Percentiles rank a stretch among this genome's conserved stretches.
phyloP scores from a whole-genome alignment of 1,140 invertebrate genomes.

The Plutomurus gul region DNA sequence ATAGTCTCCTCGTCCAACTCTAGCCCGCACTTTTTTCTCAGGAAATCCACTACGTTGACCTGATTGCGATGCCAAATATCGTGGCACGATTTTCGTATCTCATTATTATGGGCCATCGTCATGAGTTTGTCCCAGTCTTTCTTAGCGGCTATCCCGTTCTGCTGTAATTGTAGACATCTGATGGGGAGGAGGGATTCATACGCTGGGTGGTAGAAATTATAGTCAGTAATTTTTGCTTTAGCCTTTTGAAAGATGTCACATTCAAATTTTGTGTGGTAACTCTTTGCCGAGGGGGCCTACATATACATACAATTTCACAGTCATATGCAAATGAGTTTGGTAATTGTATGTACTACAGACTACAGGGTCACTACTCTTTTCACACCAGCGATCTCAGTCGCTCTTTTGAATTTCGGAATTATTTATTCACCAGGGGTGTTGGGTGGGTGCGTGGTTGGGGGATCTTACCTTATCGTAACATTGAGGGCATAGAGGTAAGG shows the following conservation, averaged over 20 bases:
- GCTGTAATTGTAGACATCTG: neutral
- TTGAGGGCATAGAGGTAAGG: constrained; percentile 72
- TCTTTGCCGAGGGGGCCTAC: neutral
- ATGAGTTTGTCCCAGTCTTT: constrained; percentile 67
- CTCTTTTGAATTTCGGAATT: no score
- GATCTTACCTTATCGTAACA: constrained; percentile 62
- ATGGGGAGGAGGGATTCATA: constrained; percentile 20
- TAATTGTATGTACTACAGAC: neutral
- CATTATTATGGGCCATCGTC: constrained; percentile 67
- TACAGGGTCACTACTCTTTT: neutral
- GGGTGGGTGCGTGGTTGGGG: no score
- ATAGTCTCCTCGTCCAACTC: constrained; percentile 65
- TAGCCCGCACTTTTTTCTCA: constrained; percentile 63
- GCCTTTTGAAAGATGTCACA: neutral
- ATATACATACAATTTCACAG: neutral
- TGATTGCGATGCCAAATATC: constrained; percentile 64
- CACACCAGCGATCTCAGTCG: no score
- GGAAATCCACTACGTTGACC: constrained; percentile 64
- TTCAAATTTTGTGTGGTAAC: neutral
- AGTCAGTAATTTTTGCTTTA: neutral
- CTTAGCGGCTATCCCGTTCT: neutral
- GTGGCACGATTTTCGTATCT: constrained; percentile 62
- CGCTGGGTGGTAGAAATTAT: neutral
- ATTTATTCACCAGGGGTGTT: no score
- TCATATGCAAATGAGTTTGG: neutral